phyloP scores from a whole-genome alignment of 2,113 vertebrate species.

The Chroicocephalus ridibundus region DNA sequence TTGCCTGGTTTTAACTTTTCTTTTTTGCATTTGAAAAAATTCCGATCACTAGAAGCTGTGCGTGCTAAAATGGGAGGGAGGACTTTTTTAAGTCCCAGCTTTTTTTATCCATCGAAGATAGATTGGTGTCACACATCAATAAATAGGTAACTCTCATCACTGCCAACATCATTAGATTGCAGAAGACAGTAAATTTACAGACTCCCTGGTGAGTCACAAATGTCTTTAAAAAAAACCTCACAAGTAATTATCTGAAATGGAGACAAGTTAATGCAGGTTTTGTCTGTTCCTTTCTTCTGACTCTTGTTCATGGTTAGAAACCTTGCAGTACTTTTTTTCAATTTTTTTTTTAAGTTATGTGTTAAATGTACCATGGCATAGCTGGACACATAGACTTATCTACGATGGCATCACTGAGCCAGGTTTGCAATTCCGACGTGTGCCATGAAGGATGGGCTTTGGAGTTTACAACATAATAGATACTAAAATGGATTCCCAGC shows the following conservation, averaged over 20 bases:
- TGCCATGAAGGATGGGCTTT: background rate
- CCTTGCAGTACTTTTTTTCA: background rate
- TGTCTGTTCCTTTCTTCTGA: slow-evolving; percentile 3
- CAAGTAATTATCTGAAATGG: slow-evolving; percentile 65
- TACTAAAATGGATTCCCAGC: background rate
- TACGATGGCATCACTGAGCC: background rate
- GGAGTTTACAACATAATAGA: background rate
- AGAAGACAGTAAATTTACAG: slow-evolving; percentile 59
- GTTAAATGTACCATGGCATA: background rate
- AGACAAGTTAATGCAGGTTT: slow-evolving; percentile 39
- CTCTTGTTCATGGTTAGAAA: background rate
- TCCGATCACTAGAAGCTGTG: background rate
- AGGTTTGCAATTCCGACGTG: background rate
- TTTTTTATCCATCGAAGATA: slow-evolving; percentile 44
- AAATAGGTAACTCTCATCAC: slow-evolving; percentile 60
- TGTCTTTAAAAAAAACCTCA: slow-evolving; percentile 22
- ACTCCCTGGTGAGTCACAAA: slow-evolving; percentile 62
- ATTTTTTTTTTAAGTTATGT: background rate
- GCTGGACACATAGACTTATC: background rate
- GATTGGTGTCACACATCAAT: slow-evolving; percentile 59
- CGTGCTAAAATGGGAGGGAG: background rate
- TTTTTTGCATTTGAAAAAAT: slow-evolving; percentile 6
- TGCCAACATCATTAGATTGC: slow-evolving; percentile 64
- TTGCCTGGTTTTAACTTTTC: background rate
- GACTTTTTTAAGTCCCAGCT: slow-evolving; percentile 34